These are phyloP conservation scores for Clavelina lepadiformis DNA, from an alignment of 23 tunicate species.

Conservation along the genomic window DNA sequence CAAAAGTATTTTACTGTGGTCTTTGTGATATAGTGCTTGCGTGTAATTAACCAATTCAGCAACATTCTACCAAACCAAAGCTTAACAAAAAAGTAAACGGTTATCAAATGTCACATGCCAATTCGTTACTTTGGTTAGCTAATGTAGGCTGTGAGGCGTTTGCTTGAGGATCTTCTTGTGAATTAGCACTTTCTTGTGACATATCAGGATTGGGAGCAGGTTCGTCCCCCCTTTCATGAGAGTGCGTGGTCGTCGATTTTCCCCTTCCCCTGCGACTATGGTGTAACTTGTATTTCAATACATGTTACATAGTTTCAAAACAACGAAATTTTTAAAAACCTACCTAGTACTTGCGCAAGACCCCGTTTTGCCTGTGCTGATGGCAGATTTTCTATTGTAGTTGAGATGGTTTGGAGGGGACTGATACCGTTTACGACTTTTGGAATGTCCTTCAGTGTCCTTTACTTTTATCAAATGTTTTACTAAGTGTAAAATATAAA, in stretches of 20 bases:
- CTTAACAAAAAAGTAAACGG: too few relatives aligned
- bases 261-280: conserved; percentile 62
- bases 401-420: conserved; percentile 39
- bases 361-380: conserved; percentile 84
- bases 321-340: neutral
- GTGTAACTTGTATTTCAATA: neutral
- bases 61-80: too few relatives aligned
- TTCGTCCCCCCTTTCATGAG: conserved; percentile 30
- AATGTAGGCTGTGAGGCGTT: neutral
- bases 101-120: too few relatives aligned
- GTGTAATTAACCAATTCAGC: too few relatives aligned
- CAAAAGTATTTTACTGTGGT: too few relatives aligned
- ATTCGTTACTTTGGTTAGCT: neutral
- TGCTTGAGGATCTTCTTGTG: neutral
- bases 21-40: too few relatives aligned
- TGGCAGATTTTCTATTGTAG: conserved; percentile 13
- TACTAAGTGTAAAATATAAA: neutral
- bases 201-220: conserved; percentile 29
- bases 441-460: conserved; percentile 11
- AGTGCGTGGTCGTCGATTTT: conserved; percentile 15
- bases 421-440: conserved; percentile 30
- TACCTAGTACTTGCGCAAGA: conserved; percentile 84
- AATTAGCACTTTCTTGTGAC: conserved; percentile 34
- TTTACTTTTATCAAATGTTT: conserved; percentile 12
- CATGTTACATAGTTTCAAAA: neutral